Evolutionary conservation across 2,888 invertebrate genomes (phyloP), one percentile per base, ranked within the genome.

Genomic region (Lasioglossum lativentre): DNA sequence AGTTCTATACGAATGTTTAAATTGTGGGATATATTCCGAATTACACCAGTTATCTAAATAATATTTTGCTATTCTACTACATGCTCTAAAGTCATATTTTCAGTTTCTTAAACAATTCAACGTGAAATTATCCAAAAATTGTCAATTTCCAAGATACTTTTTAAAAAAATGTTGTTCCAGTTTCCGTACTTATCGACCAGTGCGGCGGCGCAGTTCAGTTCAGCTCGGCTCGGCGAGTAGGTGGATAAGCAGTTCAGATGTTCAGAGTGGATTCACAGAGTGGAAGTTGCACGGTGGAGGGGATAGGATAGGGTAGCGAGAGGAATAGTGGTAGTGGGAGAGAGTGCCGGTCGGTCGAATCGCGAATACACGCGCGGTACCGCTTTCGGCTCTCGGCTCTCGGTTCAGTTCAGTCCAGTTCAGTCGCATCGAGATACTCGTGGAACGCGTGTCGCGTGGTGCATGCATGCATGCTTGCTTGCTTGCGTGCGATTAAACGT

Each of bases 401-500:
- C 75, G 74, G 75, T 56, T 81, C 90, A 93, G 75, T 56, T 81
- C 90, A 93, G 93, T 93, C 89, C 3, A 92, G 76, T 56, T 82
- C 90, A 93, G 93, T 93, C 89, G 92, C 91, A 90, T 89, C 90
- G 89, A 89, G 88, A 85, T 88, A 88, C 80, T 84, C 92, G 91
- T 86, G 90, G 86, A 82, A 84, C 87, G 89, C 86, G 89, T 34
- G 66, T 90, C 88, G 87, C 80, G 90, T 80, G 81, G 83, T 85
- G 85, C 88, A 77, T 90, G 88, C 89, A 83, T 88, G 87, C 86
- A 87, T 89, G 84, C 88, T 81, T 52, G 52, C 52, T 52, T 84
- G 86, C 83, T 75, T 80, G 85, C 88, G 87, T 87, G 83, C 85
- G 78, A 77, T 86, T 80, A 82, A 84, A 79, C 90, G 91, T 90